Base-by-base conservation (phyloP, 2,797 vertebrate species). In the Loriculus beryllinus region DNA sequence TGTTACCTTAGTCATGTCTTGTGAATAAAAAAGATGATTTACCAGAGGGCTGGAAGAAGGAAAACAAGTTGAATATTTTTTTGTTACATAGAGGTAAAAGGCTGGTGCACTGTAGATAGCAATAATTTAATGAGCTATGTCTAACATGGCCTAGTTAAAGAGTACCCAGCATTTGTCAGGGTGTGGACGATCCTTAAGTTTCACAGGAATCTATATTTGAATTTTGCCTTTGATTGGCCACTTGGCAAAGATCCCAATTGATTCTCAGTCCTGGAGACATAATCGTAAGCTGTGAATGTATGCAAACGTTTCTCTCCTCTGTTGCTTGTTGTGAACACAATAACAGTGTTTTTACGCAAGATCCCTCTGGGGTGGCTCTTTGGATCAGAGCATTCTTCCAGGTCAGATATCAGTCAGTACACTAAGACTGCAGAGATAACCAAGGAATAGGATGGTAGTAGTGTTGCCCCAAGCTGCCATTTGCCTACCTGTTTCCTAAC, bases 141-240 rank as follows among this genome's bases (percentile, higher is more conserved):
- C 97, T 98, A 98, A 98, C 95, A 96, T 89, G 88, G 93, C 88
- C 97, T 97, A 98, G 97, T 98, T 98, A 98, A 98, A 97, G 97
- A 96, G 94, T 91, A 96, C 82, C 94, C 95, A 91, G 81, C 88
- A 87, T 98, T 97, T 95, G 89, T 96, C 40, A 76, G 93, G 95
- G 96, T 40, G 1, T 97, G 97, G 97, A 37, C 95, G 96, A 97
- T 97, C 97, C 94, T 93, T 97, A 98, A 98, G 94, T 98, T 98
- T 98, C 93, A 96, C 97, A 97, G 97, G 97, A 98, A 97, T 98
- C 98, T 97, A 97, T 98, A 98, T 97, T 97, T 98, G 97, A 98
- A 98, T 98, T 98, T 98, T 98, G 95, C 97, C 96, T 98, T 98
- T 95, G 97, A 97, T 93, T 96, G 87, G 86, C 97, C 97, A 97